phyloP scores from a whole-genome alignment of 92 coral and sea anemone genomes.

The Porites evermanni region DNA sequence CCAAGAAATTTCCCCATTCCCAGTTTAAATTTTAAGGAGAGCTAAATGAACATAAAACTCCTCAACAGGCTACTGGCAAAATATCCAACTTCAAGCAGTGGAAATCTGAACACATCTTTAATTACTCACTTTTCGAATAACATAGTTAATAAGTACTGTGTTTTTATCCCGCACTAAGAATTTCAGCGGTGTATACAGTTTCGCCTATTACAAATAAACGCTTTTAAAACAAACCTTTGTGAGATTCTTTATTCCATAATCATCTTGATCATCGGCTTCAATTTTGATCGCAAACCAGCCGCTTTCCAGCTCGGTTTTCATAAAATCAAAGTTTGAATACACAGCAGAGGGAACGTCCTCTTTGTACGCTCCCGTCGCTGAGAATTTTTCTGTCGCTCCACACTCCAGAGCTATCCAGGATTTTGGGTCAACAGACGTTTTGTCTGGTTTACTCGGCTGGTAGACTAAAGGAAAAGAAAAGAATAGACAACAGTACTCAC shows the following conservation, averaged over 20 bases:
- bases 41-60: too few relatives aligned
- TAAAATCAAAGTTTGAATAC: conserved; percentile 74
- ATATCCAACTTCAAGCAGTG: too few relatives aligned
- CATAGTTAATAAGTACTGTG: too few relatives aligned
- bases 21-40: too few relatives aligned
- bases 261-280: conserved; percentile 77
- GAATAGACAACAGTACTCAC: too few relatives aligned
- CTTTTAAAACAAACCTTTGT: conserved; percentile 48
- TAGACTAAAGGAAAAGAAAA: conserved; percentile 27
- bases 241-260: conserved; percentile 56
- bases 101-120: too few relatives aligned
- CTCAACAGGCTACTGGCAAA: too few relatives aligned
- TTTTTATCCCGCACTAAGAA: too few relatives aligned
- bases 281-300: conserved; percentile 90
- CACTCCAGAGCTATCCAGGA: conserved; percentile 93
- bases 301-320: conserved; percentile 70
- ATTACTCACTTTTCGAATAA: too few relatives aligned
- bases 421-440: conserved; percentile 61
- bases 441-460: conserved; percentile 82
- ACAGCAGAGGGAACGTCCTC: conserved; percentile 67
- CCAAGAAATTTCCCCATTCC: too few relatives aligned
- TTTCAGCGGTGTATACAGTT: too few relatives aligned
- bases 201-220: too few relatives aligned
- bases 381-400: conserved; percentile 78
- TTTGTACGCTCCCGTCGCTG: conserved; percentile 69